Base-by-base conservation (phyloP, 2,797 vertebrate genomes). In the Oryzias dopingdopingensis region DNA sequence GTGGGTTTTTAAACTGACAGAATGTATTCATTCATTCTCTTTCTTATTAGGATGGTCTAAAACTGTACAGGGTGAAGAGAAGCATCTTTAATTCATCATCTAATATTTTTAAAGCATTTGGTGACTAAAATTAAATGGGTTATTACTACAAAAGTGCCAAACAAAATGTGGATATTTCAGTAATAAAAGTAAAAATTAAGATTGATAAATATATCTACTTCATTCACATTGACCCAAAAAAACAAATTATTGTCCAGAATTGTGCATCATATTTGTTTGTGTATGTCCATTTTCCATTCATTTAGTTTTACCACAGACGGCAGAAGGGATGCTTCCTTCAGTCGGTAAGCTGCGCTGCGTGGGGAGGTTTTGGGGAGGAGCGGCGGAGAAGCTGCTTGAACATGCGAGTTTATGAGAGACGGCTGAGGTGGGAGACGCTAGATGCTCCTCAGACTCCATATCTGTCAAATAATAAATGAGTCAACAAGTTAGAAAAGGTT, bases 381-480 rank as follows among this genome's bases (percentile, higher is more conserved):
- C 74, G 86, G 92, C 58, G 89, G 90, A 44, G 90, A 90, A 81
- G 89, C 65, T 59, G 64, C 82, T 81, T 87, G 86, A 78, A 41
- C 78, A 89, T 20, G 93, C 90, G 4, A 90, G 86, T 61, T 88
- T 79, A 65, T 90, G 87, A 80, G 89, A 65, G 55, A 91, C 79
- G 61, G 92, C 90, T 16, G 90, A 88, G 72, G 82, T 78, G 10
- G 92, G 85, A 4, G 93, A 88, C 41, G 89, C 83, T 87, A 95
- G 83, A 81, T 89, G 86, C 87, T 96, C 94, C 81, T 90, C 92
- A 86, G 95, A 94, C 92, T 98, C 96, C 96, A 97, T 98, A 86
- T 90, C 96, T 98, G 62, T 79, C 80, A 85, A 89, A 87, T 48
- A 2, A 85, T 72, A 87, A 85, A 79, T 65, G 63, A 83, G 76